A percentile compares a stretch with the other conserved stretches of the same genome.
These are phyloP conservation scores for Berghia stephanieae DNA, from an alignment of 1,140 invertebrate species.

Conservation along the genomic window DNA sequence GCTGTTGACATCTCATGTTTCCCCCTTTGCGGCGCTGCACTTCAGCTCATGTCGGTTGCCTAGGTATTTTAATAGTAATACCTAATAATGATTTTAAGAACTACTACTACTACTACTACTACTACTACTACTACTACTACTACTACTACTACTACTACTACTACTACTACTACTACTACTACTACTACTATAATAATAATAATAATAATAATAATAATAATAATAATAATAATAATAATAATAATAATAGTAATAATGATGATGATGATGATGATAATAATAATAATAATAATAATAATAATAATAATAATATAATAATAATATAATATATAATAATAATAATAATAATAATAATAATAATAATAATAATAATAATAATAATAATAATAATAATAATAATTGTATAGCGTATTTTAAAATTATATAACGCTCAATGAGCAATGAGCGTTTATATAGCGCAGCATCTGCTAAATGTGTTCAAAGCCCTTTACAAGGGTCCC, in stretches of 20 bases:
- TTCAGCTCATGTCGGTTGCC: neutral
- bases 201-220: neutral
- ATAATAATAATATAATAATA: neutral
- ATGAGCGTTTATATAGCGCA: too few relatives aligned
- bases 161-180: neutral
- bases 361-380: neutral
- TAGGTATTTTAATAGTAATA: neutral
- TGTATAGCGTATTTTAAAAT: neutral
- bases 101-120: conserved; percentile 1
- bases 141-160: conserved; percentile 2
- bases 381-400: neutral
- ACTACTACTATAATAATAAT: neutral
- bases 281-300: neutral
- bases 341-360: neutral
- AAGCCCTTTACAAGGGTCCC: too few relatives aligned
- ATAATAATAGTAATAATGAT: neutral
- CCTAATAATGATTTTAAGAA: neutral
- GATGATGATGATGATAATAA: neutral
- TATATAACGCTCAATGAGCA: neutral
- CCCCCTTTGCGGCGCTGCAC: neutral
- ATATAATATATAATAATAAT: neutral
- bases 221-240: neutral
- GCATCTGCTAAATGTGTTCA: too few relatives aligned
- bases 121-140: conserved; percentile 1
- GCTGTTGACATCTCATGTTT: neutral